Conservation (phyloP, 2,888 invertebrate genomes). For the Perizoma affinitatum region DNA sequence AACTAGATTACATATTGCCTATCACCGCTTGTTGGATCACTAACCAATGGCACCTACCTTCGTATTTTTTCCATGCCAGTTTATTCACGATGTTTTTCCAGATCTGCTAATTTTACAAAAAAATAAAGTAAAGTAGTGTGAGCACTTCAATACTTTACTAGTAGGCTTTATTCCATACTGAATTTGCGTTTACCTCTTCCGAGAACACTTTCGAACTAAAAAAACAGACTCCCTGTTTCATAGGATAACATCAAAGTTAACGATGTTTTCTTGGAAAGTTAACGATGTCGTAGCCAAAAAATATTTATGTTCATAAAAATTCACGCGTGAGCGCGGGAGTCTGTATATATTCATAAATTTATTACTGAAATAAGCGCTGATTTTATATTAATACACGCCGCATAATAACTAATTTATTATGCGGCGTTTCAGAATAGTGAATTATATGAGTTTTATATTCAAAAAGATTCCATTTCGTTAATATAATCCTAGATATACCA, state of each 20-base stretch:
- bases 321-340: constrained; percentile 36
- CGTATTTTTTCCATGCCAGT: too few species aligned
- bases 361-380: constrained; percentile 32
- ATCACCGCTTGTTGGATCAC: too few species aligned
- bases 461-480: too few species aligned
- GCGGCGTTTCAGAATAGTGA: neutral
- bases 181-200: constrained; percentile 1
- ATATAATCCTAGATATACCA: too few species aligned
- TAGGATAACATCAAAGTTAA: constrained; percentile 45
- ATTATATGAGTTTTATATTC: neutral
- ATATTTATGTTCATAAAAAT: constrained; percentile 47
- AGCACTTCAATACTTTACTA: too few species aligned
- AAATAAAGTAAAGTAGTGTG: too few species aligned
- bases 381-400: constrained; percentile 19
- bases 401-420: constrained; percentile 7
- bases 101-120: too few species aligned
- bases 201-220: constrained; percentile 25
- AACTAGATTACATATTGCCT: too few species aligned
- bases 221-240: constrained; percentile 40
- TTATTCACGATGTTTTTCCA: too few species aligned
- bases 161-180: too few species aligned
- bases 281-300: constrained; percentile 40
- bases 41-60: too few species aligned
- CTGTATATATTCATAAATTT: constrained; percentile 38
- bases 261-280: constrained; percentile 37